Percentiles rank a stretch among this genome's conserved stretches.
Evolutionary conservation across 2,113 vertebrate species (phyloP).

Genomic region (Lethenteron reissneri): DNA sequence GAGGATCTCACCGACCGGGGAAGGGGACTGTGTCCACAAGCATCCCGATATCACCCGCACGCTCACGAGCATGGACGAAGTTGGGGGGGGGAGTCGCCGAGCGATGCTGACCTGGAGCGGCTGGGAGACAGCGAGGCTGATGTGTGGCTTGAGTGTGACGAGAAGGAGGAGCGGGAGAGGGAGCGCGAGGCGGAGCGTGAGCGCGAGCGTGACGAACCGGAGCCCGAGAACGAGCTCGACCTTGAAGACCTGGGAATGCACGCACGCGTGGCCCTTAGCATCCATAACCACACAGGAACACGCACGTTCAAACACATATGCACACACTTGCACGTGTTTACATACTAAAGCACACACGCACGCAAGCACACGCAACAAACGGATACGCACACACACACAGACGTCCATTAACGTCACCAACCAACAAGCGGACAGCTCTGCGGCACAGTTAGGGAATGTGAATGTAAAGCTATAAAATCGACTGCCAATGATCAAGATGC

Average conservation of each 20-base stretch:
- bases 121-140: constrained; percentile 74
- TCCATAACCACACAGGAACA: not conserved
- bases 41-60: not conserved
- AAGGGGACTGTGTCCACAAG: too few relatives aligned
- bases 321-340: not conserved
- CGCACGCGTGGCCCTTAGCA: too few relatives aligned
- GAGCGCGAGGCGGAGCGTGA: constrained; percentile 40
- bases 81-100: constrained; percentile 10
- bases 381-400: not conserved
- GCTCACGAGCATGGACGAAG: not conserved
- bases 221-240: constrained; percentile 75
- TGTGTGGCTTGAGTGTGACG: constrained; percentile 55
- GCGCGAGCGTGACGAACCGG: constrained; percentile 37
- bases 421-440: too few relatives aligned
- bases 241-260: constrained; percentile 45
- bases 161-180: constrained; percentile 78
- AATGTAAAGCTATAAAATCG: too few relatives aligned
- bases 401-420: too few relatives aligned
- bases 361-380: not conserved
- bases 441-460: too few relatives aligned
- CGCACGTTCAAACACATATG: not conserved
- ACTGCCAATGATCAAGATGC: too few relatives aligned
- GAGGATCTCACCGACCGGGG: too few relatives aligned
- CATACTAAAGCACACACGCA: not conserved
- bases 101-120: constrained; percentile 37